A percentile compares a stretch with the other conserved stretches of the same genome.
phyloP scores from a whole-genome alignment of 2,888 invertebrate genomes.

The Malthinus seriepunctatus region DNA sequence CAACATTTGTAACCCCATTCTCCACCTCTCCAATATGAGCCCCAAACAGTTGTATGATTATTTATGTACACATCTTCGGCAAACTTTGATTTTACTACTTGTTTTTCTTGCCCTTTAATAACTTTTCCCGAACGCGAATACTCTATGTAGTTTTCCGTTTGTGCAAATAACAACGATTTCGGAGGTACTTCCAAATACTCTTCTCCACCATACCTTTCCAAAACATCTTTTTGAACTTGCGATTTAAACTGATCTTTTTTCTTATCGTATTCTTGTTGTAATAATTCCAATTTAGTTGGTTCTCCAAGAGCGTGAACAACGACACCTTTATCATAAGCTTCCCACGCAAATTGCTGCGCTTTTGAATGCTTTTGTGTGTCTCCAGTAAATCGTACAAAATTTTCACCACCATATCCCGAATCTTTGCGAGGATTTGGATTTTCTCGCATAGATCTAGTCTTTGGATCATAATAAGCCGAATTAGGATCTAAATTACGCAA shows the following conservation, averaged over 20 bases:
- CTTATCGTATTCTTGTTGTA: slow-evolving; percentile 87
- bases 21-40: slow-evolving; percentile 92
- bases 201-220: slow-evolving; percentile 94
- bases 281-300: slow-evolving; percentile 92
- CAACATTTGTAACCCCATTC: slow-evolving; percentile 98
- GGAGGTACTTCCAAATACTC: slow-evolving; percentile 90
- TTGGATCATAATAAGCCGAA: slow-evolving; percentile 99
- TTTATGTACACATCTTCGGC: slow-evolving; percentile 92
- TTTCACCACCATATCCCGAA: slow-evolving; percentile 86
- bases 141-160: slow-evolving; percentile 94
- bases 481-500: slow-evolving; percentile 94
- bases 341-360: slow-evolving; percentile 97
- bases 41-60: slow-evolving; percentile 95
- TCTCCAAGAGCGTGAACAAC: slow-evolving; percentile 96
- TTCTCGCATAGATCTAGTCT: slow-evolving; percentile 98
- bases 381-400: slow-evolving; percentile 92
- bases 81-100: slow-evolving; percentile 82
- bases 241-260: slow-evolving; percentile 90
- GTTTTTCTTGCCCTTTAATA: slow-evolving; percentile 85
- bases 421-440: slow-evolving; percentile 51
- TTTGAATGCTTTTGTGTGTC: slow-evolving; percentile 90
- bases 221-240: slow-evolving; percentile 78
- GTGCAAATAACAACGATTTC: slow-evolving; percentile 85
- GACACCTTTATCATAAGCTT: slow-evolving; percentile 89
- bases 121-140: slow-evolving; percentile 93